Evolutionary conservation across 2,113 vertebrate genomes (phyloP).

Genomic region (Zosterops pallidus): DNA sequence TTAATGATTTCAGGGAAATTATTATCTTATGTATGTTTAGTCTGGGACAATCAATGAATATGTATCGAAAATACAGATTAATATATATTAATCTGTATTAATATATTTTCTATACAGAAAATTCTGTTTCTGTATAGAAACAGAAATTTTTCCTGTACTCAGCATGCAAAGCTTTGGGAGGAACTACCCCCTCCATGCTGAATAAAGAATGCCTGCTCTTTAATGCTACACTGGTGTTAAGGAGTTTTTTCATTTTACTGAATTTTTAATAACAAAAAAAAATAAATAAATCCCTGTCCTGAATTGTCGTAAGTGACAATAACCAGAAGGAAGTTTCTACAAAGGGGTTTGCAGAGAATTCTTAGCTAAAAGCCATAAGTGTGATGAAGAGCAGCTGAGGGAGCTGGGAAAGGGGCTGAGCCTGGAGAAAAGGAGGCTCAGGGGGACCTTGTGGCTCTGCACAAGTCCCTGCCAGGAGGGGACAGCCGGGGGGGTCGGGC

Average conservation of each 20-base stretch:
- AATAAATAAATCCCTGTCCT: neutral
- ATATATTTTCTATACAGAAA: no score
- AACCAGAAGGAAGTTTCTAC: neutral
- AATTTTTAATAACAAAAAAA: neutral
- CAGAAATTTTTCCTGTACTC: neutral
- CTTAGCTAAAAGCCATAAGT: neutral
- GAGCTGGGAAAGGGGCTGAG: neutral
- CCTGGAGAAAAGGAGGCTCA: neutral
- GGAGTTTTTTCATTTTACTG: neutral
- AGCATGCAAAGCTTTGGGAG: neutral
- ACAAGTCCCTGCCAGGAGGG: neutral
- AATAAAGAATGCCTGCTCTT: neutral
- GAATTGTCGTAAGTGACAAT: neutral
- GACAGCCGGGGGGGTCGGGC: accelerated
- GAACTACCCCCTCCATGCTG: neutral
- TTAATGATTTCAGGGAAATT: neutral
- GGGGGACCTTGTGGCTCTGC: neutral
- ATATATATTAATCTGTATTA: no score
- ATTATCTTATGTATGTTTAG: neutral
- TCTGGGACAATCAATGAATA: neutral
- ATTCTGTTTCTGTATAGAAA: neutral
- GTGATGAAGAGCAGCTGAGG: neutral
- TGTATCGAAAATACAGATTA: neutral
- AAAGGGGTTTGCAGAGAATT: neutral
- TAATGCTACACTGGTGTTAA: neutral